A percentile compares a stretch with the other conserved stretches of the same genome.
phyloP scores from a whole-genome alignment of 1,140 invertebrate species.

The Drosophila malerkotliana region DNA sequence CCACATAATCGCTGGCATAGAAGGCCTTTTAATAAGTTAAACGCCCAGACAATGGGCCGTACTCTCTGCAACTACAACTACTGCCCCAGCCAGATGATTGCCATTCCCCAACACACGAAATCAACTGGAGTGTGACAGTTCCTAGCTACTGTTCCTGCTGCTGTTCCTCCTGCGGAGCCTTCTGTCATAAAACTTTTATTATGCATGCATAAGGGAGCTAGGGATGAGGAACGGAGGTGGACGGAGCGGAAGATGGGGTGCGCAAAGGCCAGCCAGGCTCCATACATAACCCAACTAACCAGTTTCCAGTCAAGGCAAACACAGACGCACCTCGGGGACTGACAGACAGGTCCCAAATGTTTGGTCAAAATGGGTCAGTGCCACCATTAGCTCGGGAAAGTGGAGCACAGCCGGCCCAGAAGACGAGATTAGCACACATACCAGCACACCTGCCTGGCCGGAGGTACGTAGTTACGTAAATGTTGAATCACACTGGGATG shows the following conservation, averaged over 20 bases:
- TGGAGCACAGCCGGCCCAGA: slow-evolving; percentile 24
- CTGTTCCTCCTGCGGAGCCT: not conserved
- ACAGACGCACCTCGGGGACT: slow-evolving; percentile 53
- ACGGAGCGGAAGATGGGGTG: not conserved
- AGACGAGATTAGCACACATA: slow-evolving; percentile 37
- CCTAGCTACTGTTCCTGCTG: not conserved
- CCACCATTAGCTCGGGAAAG: slow-evolving; percentile 54
- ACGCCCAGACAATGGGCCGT: slow-evolving; percentile 31
- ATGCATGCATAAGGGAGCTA: slow-evolving; percentile 37
- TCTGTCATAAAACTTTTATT: slow-evolving; percentile 61
- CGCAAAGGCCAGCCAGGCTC: slow-evolving; percentile 1
- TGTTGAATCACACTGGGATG: not conserved
- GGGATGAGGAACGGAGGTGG: not conserved
- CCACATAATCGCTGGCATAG: slow-evolving; percentile 57
- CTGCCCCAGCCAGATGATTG: not conserved
- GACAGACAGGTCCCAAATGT: slow-evolving; percentile 50
- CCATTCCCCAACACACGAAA: slow-evolving; percentile 9
- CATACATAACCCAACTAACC: slow-evolving; percentile 7
- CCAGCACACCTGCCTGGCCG: slow-evolving; percentile 12
- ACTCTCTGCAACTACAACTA: not conserved
- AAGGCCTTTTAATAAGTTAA: slow-evolving; percentile 61
- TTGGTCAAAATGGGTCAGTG: slow-evolving; percentile 63
- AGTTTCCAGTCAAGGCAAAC: slow-evolving; percentile 6
- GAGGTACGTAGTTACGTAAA: slow-evolving; percentile 1
- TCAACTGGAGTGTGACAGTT: slow-evolving; percentile 34